Conservation (phyloP, 2,113 vertebrate genomes). For the Mustela nigripes region DNA sequence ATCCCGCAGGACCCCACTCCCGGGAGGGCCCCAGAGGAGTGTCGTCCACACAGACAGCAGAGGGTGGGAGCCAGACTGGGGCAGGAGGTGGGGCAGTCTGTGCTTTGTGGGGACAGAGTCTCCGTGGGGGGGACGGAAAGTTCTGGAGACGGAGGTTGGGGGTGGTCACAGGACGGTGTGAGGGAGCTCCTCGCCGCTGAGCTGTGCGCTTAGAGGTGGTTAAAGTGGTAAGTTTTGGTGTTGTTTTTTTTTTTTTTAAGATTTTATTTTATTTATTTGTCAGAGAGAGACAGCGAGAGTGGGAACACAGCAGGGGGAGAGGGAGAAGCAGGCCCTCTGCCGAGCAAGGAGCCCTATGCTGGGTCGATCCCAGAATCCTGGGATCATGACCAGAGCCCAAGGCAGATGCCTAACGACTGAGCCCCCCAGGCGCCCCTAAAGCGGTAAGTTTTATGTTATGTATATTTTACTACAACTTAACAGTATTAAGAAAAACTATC, state of each 20-base stretch:
- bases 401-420: no score
- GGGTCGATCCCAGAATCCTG: no score
- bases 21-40: background rate
- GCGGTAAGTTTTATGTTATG: no score
- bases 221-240: no score
- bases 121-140: background rate
- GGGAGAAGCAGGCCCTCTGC: no score
- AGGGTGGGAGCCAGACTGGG: background rate
- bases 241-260: no score
- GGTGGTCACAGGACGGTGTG: accelerated
- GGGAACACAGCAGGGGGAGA: no score
- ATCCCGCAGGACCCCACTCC: background rate
- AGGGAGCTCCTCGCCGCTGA: background rate
- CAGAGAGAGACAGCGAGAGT: no score
- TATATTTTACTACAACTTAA: background rate
- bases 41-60: background rate
- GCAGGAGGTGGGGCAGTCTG: background rate
- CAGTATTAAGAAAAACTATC: background rate
- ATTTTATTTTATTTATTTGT: no score
- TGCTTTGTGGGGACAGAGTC: background rate
- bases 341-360: no score
- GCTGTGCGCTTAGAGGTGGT: background rate
- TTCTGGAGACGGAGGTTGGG: background rate
- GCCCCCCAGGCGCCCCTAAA: no score
- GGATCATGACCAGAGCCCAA: no score